Evolutionary conservation across 1,140 invertebrate genomes (phyloP), one percentile per base, ranked within the genome.

Genomic region (Neodiprion fabricii): DNA sequence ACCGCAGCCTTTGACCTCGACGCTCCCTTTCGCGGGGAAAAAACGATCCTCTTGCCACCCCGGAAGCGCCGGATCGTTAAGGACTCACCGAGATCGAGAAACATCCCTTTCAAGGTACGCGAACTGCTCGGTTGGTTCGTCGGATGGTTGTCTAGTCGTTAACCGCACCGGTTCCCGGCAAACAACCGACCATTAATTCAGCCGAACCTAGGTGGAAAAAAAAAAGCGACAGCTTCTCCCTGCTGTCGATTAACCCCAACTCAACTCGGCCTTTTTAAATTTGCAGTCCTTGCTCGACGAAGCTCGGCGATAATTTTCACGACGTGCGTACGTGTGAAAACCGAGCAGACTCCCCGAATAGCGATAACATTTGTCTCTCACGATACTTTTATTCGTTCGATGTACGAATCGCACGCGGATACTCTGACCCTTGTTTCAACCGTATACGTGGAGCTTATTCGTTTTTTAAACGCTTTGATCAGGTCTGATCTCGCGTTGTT

Each of bases 101-200:
- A 61, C 53, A 61, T 17, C 53, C 53, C 53, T 61, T 61, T 61
- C 53, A 14, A 61, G 11, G 11, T 17, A 14, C 5, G 53, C n/a
- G n/a, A 14, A 61, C n/a, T 12, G 53, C 11, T 61, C n/a, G 53
- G 28, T 40, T 40, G 28, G 28, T 40, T 40, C 11, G 53, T 61
- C 11, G 53, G n/a, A 17, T 14, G 53, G n/a, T 17, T 61, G 53
- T 61, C 53, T 61, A 61, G 53, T 61, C 53, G 53, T 61, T 61
- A 61, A 61, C 53, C 53, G n/a, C 53, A 17, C 53, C 53, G 8
- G n/a, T 17, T 61, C n/a, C n/a, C 53, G 53, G 28, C 28, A 40
- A 61, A 61, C 53, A 61, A 61, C 11, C 53, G n/a, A 61, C 53
- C 53, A 61, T 61, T 61, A 61, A 61, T 61, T 61, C 53, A 61